Conservation (phyloP, 1,140 invertebrate genomes). For the Venustaconcha ellipsiformis region DNA sequence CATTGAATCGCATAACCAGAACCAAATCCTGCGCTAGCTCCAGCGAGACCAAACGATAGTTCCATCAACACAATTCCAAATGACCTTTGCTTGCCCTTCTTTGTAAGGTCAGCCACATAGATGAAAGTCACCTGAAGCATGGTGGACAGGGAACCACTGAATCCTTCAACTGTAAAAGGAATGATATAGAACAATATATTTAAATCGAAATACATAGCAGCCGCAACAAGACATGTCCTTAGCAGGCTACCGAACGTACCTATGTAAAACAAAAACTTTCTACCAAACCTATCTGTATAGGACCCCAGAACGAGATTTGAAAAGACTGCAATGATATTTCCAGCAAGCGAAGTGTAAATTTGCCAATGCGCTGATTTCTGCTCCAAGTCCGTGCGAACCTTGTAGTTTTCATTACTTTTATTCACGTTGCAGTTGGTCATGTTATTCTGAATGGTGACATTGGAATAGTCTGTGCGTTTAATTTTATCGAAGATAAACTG, state of each 20-base stretch:
- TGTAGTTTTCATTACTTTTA: constrained; percentile 1
- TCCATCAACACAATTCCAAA: constrained; percentile 5
- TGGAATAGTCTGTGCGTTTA: constrained; percentile 12
- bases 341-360: constrained; percentile 16
- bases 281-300: constrained; percentile 18
- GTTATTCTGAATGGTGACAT: constrained; percentile 7
- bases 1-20: constrained; percentile 10
- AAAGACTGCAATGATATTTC: constrained; percentile 5
- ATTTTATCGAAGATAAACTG: constrained; percentile 19
- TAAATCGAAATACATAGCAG: constrained; percentile 17
- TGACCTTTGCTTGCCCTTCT: background rate
- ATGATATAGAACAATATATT: constrained; percentile 7
- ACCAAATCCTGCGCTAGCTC: background rate
- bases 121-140: constrained; percentile 13
- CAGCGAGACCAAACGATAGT: constrained; percentile 1
- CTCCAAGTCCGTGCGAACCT: constrained; percentile 11
- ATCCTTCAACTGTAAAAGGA: constrained; percentile 14
- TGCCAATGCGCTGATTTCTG: constrained; percentile 18
- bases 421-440: constrained; percentile 11
- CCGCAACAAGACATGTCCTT: constrained; percentile 1
- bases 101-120: constrained; percentile 12
- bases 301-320: constrained; percentile 19
- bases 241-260: constrained; percentile 8
- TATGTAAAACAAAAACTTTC: constrained; percentile 17
- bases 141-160: constrained; percentile 14